phyloP scores from a whole-genome alignment of 92 coral and sea anemone genomes.

The Phymanthus crucifer region DNA sequence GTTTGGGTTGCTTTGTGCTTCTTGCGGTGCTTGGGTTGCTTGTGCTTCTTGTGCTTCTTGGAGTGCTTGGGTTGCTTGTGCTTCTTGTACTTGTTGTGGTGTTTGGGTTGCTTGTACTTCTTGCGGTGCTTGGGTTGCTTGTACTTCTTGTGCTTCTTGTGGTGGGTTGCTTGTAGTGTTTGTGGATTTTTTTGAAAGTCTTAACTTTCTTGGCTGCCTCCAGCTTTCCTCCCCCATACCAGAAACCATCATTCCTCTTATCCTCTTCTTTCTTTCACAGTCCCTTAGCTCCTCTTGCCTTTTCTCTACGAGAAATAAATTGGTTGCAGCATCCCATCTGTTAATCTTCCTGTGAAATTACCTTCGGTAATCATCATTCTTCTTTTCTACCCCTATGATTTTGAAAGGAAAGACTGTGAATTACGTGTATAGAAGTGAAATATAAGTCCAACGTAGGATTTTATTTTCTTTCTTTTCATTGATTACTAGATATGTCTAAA shows the following conservation, averaged over 20 bases:
- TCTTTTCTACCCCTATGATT: slow-evolving; percentile 25
- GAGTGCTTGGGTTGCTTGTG: too few species aligned
- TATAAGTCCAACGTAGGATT: too few species aligned
- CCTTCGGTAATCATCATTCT: slow-evolving; percentile 28
- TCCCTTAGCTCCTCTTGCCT: slow-evolving; percentile 43
- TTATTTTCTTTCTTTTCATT: too few species aligned
- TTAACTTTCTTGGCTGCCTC: slow-evolving; percentile 10
- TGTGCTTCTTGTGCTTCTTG: too few species aligned
- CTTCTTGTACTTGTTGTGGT: too few species aligned
- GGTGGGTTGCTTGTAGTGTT: background rate
- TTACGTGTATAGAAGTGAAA: too few species aligned
- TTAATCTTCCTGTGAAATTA: slow-evolving; percentile 37
- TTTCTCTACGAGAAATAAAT: slow-evolving; percentile 44
- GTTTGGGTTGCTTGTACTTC: background rate
- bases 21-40: too few species aligned
- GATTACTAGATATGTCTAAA: background rate
- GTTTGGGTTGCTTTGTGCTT: too few species aligned
- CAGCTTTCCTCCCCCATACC: background rate
- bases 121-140: background rate
- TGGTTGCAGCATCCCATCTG: slow-evolving; percentile 49
- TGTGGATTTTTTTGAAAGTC: background rate
- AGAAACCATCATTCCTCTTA: too few species aligned
- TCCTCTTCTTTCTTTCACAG: too few species aligned
- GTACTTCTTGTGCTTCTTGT: background rate
- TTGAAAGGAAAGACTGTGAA: too few species aligned